Evolutionary conservation across 1,140 invertebrate genomes (phyloP), one percentile per base, ranked within the genome.

Genomic region (Caerostris extrusa): DNA sequence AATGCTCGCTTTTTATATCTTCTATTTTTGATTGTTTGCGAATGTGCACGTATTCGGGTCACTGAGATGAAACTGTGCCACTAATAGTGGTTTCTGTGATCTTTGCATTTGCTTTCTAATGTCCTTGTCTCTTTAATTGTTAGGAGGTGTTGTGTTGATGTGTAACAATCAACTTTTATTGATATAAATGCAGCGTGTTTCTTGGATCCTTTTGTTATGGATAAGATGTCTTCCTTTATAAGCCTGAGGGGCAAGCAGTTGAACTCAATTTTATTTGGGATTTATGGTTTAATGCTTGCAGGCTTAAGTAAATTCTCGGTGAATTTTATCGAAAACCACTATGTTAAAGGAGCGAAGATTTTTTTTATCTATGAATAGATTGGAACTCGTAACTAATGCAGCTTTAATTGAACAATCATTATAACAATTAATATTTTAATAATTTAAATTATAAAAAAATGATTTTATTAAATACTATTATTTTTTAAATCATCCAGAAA

Each of bases 31-130:
- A 58, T 85, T 57, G 55, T 60, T 10, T 57, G 17, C 10, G 19
- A 60, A 19, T 17, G 83, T 57, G 57, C 83, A 85, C 57, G 83
- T 85, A 85, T 85, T 56, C 34, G 6, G 83, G 83, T 85, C 83
- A 60, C 56, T 50, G 56, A 85, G n/a, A 85, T 85, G 83, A 57
- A 85, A 58, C 83, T 85, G 83, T 57, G 83, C 53, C 83, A 85
- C 55, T 82, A 5, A 14, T 53, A 53, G 34, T 55, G 55, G 14
- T 34, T 34, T 85, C 83, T 60, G 83, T 8, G 55, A 58, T 85
- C 19, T 10, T 4, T 85, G 83, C 17, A 77, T 50, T 50, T 19
- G 83, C 55, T 58, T 85, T 85, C 17, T 58, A 85, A 85, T 85
- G n/a, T 57, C 57, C 58, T 58, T 85, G 56, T 85, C 82, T 57